Evolutionary conservation across 1,140 invertebrate genomes (phyloP), one percentile per base, ranked within the genome.

Genomic region (Drosophila nigrodunni): DNA sequence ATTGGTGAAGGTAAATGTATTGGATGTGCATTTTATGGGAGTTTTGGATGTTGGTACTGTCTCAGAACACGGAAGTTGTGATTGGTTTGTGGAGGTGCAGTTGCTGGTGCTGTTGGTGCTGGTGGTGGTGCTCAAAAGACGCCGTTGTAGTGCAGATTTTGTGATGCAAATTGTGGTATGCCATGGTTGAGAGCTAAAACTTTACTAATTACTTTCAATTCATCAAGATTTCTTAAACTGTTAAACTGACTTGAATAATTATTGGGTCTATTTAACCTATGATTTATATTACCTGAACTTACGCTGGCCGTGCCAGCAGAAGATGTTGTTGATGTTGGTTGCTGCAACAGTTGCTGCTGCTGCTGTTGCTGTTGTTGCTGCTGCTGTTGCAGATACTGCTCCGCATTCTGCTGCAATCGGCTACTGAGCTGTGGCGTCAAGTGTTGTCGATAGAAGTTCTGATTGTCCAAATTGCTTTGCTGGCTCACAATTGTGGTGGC

Each of bases 171-270:
- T 70, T 85, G 82, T 62, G 91, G 85, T 46, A 92, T 92, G 41
- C 95, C 95, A 76, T 96, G 96, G 91, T 96, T 96, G 39, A 96
- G 92, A 15, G 96, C 95, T 65, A 97, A 92, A 44, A 97, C 95
- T 93, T 97, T 96, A 13, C 95, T 96, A 13, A 97, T 95, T 72
- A 97, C 96, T 88, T 96, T 96, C 30, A 97, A 93, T 92, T 92
- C 91, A 82, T 96, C 96, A 68, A 92, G 96, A 95, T 70, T 95
- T 94, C 72, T 94, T 93, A 76, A 39, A 67, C 90, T 8, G 93
- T 93, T 65, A 96, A 93, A 44, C 74, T 92, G 7, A 93, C 93
- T 65, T 96, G 93, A 10, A 94, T 95, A 34, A 95, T 74, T 66
- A 43, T 7, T 70, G 30, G 66, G 69, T 71, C 55, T 77, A 95